Evolutionary conservation across 1,140 invertebrate species (phyloP), one percentile per base, ranked within the genome.

Genomic region (Chlorops oryzae): DNA sequence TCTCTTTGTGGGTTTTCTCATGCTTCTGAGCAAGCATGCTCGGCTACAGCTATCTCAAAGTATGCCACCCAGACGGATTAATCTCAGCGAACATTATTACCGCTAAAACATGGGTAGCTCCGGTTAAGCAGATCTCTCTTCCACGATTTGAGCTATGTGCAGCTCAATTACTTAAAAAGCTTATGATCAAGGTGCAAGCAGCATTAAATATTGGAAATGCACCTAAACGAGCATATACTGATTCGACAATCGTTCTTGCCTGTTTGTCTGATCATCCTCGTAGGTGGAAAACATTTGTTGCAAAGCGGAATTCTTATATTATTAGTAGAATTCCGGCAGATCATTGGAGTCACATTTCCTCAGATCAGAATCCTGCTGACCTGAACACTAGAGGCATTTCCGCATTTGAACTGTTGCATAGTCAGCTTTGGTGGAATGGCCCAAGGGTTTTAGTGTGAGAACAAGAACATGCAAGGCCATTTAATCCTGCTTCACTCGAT

Each of bases 1-100:
- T 50, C 60, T 45, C 15, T 63, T 5, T 59, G 63, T 43, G 62
- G 55, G 18, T 75, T 73, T 51, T 47, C 56, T 3, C 72, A 74
- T 51, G 62, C 70, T 1, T 70, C 65, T 3, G 53, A 58, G 34
- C 21, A 44, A 18, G 61, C 66, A 10, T 72, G 67, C 27, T 62
- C 63, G 2, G 61, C 66, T 2, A 59, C 62, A 20, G 65, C 13
- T 74, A 73, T 57, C 18, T 73, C 3, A 54, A 65, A 27, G 10
- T 24, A 10, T 21, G 18, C 4, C 22, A 45, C 18, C 21, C n/a
- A n/a, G n/a, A 34, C 28, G 24, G 27, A 13, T 32, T 13, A 3
- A 40, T 39, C 2, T 24, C 17, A 18, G 39, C 46, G 2, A 34
- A 12, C 24, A 25, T 59, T 4, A 17, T 57, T 17, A 47, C 50